Evolutionary conservation across 2,888 invertebrate species (phyloP), one percentile per base, ranked within the genome.

Genomic region (Callinectes sapidus): DNA sequence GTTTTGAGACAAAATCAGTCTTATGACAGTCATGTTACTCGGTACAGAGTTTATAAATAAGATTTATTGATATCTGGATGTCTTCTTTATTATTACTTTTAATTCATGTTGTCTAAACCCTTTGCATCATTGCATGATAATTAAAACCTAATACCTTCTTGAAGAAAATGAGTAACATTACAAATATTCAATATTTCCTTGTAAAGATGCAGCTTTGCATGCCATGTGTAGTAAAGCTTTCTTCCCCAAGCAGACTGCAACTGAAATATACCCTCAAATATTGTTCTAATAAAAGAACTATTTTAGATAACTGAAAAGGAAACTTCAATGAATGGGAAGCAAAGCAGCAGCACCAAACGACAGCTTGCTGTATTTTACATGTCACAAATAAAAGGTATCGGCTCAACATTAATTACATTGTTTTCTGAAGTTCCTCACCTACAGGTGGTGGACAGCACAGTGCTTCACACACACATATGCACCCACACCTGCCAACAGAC

Each of bases 141-240:
- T 18, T 81, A 35, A 81, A 81, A 81, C 81, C 81, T 81, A 81
- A 81, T 81, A 35, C 35, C 2, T 81, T 35, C 35, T 81, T 81
- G 81, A 1, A 35, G 32, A 81, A 32, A 35, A 16, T 81, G 3
- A 28, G n/a, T 71, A 81, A 35, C 35, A 81, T 81, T n/a, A 81
- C 35, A 81, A 35, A 81, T 81, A 35, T 14, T 71, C 23, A 81
- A 81, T 32, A 81, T 35, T 35, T 81, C 81, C 81, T 81, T 16
- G 32, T 81, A 14, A 81, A 35, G 32, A 32, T 18, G 14, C 18
- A 14, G 32, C 35, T 81, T 32, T 81, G 81, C 81, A 35, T 35
- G 18, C 81, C 81, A 81, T 35, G 13, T 35, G 1, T 71, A 71
- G 1, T 71, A 71, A 13, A n/a, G 71, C 10, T 32, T 81, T 81